Conservation (phyloP, 1,140 invertebrate species). For the Diploscapter pachys region DNA sequence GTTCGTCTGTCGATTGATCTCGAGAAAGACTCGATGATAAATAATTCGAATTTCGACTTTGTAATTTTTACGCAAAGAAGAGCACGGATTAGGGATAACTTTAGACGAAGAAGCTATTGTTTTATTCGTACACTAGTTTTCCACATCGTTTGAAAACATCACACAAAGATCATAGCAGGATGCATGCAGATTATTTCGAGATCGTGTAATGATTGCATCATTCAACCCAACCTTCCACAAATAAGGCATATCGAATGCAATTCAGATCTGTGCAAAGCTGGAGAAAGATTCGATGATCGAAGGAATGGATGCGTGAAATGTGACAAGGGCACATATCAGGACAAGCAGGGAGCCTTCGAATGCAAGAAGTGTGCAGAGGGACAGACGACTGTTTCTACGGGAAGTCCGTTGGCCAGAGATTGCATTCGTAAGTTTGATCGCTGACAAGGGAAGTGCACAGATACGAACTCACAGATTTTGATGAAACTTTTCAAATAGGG, state of each 20-base stretch:
- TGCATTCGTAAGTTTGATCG: conserved; percentile 14
- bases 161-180: conserved; percentile 12
- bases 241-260: background rate
- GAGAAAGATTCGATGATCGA: conserved; percentile 23
- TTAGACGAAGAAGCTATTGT: too few species aligned
- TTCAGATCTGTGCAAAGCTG: conserved; percentile 30
- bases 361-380: conserved; percentile 27
- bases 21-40: too few species aligned
- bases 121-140: background rate
- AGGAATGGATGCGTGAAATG: conserved; percentile 15
- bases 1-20: too few species aligned
- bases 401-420: conserved; percentile 3
- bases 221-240: conserved; percentile 3
- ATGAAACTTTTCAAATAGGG: too few species aligned
- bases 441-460: too few species aligned
- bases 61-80: too few species aligned
- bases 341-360: conserved; percentile 18
- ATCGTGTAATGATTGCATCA: conserved; percentile 1
- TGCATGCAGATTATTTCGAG: conserved; percentile 1
- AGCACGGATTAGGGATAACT: too few species aligned
- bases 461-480: too few species aligned
- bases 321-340: conserved; percentile 24
- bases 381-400: conserved; percentile 20
- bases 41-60: too few species aligned
- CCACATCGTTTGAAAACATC: background rate